phyloP scores from a whole-genome alignment of 2,888 invertebrate genomes.

The Coelopa pilipes region DNA sequence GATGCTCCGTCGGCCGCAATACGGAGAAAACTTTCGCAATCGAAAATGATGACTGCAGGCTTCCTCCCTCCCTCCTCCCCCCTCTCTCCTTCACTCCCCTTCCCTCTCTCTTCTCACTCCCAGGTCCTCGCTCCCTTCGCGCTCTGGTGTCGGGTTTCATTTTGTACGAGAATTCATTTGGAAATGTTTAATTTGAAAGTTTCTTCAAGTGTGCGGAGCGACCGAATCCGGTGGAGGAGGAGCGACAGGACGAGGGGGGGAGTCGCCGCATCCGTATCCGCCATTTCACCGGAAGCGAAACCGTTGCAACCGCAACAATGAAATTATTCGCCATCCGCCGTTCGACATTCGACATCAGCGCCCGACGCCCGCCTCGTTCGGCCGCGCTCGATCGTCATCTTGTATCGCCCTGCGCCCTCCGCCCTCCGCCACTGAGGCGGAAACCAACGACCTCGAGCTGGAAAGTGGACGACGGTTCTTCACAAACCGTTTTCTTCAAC shows the following conservation, averaged over 20 bases:
- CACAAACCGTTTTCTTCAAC: too few relatives aligned
- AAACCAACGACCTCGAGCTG: neutral
- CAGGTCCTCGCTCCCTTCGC: slow-evolving; percentile 6
- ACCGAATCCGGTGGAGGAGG: neutral
- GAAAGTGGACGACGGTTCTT: neutral
- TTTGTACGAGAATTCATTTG: slow-evolving; percentile 42
- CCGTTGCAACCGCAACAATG: slow-evolving; percentile 47
- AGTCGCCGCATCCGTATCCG: slow-evolving; percentile 29
- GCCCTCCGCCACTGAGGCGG: slow-evolving; percentile 18
- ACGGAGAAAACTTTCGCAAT: slow-evolving; percentile 55
- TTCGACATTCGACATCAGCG: neutral
- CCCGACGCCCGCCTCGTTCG: neutral
- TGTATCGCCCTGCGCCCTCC: neutral
- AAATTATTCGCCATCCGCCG: slow-evolving; percentile 56
- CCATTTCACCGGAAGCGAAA: slow-evolving; percentile 34
- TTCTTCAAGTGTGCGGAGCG: slow-evolving; percentile 24
- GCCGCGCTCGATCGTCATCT: too few relatives aligned
- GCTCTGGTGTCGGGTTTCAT: neutral
- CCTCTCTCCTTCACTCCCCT: too few relatives aligned
- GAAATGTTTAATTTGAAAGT: slow-evolving; percentile 52
- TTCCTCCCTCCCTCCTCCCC: slow-evolving; percentile 15
- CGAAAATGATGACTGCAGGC: slow-evolving; percentile 58
- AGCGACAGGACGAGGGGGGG: too few relatives aligned
- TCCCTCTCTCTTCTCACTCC: too few relatives aligned
- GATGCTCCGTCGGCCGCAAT: neutral